Evolutionary conservation across 1,140 invertebrate species (phyloP).

Genomic region (Drosophila albomicans): DNA sequence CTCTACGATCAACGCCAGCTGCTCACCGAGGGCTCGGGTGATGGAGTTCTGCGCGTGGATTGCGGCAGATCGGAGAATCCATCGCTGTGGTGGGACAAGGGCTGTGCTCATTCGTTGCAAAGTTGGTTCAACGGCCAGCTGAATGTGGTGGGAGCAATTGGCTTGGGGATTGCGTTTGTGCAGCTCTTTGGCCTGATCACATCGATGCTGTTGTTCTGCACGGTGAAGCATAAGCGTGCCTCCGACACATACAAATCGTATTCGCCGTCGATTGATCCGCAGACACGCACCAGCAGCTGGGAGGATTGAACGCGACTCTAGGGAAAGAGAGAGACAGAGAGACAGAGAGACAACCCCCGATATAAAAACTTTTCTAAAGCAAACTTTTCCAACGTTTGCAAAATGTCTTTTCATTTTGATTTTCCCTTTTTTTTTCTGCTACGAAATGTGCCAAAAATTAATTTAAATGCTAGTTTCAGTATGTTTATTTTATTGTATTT

Average conservation of each 20-base stretch:
- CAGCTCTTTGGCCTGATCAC: conserved; percentile 91
- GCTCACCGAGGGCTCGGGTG: conserved; percentile 85
- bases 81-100: conserved; percentile 88
- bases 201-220: conserved; percentile 92
- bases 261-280: conserved; percentile 86
- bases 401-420: conserved; percentile 19
- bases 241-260: conserved; percentile 90
- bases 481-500: conserved; percentile 27
- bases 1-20: conserved; percentile 84
- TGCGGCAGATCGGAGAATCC: conserved; percentile 86
- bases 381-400: conserved; percentile 4
- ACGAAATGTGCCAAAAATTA: conserved; percentile 83
- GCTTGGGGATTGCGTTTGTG: conserved; percentile 89
- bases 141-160: conserved; percentile 90
- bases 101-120: conserved; percentile 89
- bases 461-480: conserved; percentile 56
- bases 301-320: conserved; percentile 82
- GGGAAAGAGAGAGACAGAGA: neutral
- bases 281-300: conserved; percentile 85
- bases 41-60: conserved; percentile 67
- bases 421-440: conserved; percentile 40
- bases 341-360: neutral
- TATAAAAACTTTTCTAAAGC: conserved; percentile 41
- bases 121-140: conserved; percentile 89
- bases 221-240: conserved; percentile 89